Evolutionary conservation across 2,888 invertebrate genomes (phyloP).

Genomic region (Agonopterix arenella): DNA sequence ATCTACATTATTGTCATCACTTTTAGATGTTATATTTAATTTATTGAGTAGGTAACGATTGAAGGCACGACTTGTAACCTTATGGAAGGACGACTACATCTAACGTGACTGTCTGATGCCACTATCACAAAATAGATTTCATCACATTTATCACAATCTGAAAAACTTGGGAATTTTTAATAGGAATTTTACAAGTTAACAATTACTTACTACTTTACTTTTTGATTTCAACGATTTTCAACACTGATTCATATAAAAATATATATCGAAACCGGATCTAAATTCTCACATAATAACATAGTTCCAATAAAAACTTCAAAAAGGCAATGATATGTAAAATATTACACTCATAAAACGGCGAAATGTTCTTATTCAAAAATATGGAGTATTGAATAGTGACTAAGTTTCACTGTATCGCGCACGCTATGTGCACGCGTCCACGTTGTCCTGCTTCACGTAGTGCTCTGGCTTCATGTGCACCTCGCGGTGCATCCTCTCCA

Average conservation of each 20-base stretch:
- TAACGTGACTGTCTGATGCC: constrained; percentile 68
- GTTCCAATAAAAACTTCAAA: constrained; percentile 18
- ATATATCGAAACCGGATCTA: constrained; percentile 13
- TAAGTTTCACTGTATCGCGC: constrained; percentile 9
- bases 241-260: constrained; percentile 4
- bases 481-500: constrained; percentile 89
- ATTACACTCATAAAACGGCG: constrained; percentile 16
- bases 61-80: constrained; percentile 45
- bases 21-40: constrained; percentile 21
- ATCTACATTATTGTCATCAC: constrained; percentile 30
- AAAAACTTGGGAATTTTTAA: constrained; percentile 42
- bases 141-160: constrained; percentile 72
- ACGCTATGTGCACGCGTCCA: constrained; percentile 68
- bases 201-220: constrained; percentile 14
- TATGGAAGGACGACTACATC: constrained; percentile 48
- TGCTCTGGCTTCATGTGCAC: constrained; percentile 71
- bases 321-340: constrained; percentile 32
- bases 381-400: constrained; percentile 37
- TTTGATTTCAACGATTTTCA: constrained; percentile 20
- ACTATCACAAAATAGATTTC: constrained; percentile 70
- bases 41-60: constrained; percentile 46
- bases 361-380: constrained; percentile 18
- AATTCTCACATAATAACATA: constrained; percentile 9
- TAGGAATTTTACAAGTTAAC: constrained; percentile 17
- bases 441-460: constrained; percentile 69